These are phyloP conservation scores for Zhuqinia jingwanae DNA, from an alignment of 2,888 invertebrate species.

Conservation along the genomic window DNA sequence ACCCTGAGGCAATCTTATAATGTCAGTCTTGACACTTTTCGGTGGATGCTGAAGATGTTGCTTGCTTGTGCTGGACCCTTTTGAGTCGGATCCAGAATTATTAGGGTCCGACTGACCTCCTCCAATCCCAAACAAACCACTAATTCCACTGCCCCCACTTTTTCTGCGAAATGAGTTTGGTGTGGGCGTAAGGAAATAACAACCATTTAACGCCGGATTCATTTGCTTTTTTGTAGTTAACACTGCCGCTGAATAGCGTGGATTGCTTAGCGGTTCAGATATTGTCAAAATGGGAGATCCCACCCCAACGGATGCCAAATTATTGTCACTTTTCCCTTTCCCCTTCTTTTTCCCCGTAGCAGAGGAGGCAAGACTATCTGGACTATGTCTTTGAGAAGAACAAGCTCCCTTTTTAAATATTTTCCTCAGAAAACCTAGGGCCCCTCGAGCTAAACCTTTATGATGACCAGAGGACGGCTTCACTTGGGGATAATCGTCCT, in stretches of 20 bases:
- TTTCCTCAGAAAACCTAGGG: conserved; percentile 78
- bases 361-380: conserved; percentile 27
- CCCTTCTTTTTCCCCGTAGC: conserved; percentile 29
- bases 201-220: conserved; percentile 63
- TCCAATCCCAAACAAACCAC: conserved; percentile 53
- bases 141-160: conserved; percentile 62
- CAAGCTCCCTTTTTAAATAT: conserved; percentile 78
- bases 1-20: conserved; percentile 78
- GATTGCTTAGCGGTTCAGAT: conserved; percentile 60
- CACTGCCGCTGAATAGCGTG: conserved; percentile 53
- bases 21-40: conserved; percentile 78
- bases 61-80: conserved; percentile 44
- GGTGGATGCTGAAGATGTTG: neutral
- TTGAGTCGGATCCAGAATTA: conserved; percentile 62
- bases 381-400: conserved; percentile 68
- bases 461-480: conserved; percentile 38
- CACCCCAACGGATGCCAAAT: conserved; percentile 54
- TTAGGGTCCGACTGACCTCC: conserved; percentile 60
- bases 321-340: conserved; percentile 69
- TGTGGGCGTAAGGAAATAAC: conserved; percentile 78
- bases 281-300: conserved; percentile 62
- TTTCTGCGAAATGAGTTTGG: conserved; percentile 78
- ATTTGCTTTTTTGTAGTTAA: conserved; percentile 60
- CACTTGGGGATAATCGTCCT: conserved; percentile 58
- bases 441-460: conserved; percentile 76